Evolutionary conservation across 2,888 invertebrate genomes (phyloP), one percentile per base, ranked within the genome.

Genomic region (Sericinus montela): DNA sequence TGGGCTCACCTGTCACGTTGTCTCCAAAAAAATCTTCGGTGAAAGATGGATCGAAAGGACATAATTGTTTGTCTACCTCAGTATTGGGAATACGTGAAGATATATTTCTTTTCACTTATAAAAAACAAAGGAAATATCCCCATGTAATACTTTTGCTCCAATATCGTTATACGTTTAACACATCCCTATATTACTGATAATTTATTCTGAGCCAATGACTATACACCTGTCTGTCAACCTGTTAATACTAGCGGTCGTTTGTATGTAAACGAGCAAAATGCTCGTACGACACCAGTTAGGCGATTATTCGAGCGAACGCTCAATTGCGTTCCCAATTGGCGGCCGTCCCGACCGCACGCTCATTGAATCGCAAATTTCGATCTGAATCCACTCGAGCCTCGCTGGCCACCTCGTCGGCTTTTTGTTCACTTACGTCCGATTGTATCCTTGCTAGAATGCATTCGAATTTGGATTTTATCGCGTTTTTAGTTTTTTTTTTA

Each of bases 281-380:
- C 46, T 51, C 41, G 51, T 48, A 55, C 38, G 49, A 53, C 57
- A 41, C 53, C 57, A 60, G 57, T 53, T 48, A 63, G 59, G 57
- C 43, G 45, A 43, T 45, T 42, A 49, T 46, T 25, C 23, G 29
- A 41, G 45, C 42, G 45, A 47, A 51, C 47, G 49, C 46, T 51
- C 54, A 67, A 67, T 66, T 63, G 60, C 60, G 56, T 28, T 54
- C 48, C 55, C 67, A 69, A 66, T 71, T 68, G 64, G 40, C 39
- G 43, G 28, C 42, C 52, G 51, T 48, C 43, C 50, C 34, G 54
- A 41, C 38, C 60, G 54, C 64, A 60, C 67, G 48, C 73, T 72
- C 69, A 73, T 75, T 75, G 75, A 76, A 67, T 76, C 64, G 63
- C 76, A 75, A 75, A 75, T 75, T 63, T 62, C 53, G 55, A 58